Conservation (phyloP, 1,140 invertebrate species). For the Zaprionus africanus region DNA sequence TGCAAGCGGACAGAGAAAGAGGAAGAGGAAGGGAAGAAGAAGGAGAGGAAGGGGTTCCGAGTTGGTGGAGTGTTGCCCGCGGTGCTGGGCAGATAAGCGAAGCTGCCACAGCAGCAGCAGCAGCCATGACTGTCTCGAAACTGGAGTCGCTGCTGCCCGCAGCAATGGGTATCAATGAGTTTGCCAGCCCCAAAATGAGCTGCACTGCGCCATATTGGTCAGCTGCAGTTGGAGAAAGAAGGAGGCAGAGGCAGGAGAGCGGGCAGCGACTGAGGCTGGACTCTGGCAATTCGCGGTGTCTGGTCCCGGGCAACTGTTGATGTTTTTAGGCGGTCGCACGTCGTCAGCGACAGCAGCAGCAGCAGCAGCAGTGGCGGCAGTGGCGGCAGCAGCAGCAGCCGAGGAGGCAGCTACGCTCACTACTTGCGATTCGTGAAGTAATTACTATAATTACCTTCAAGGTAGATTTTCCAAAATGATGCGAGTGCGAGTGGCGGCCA, state of each 20-base stretch:
- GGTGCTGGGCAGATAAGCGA: constrained; percentile 61
- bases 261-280: constrained; percentile 12
- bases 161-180: constrained; percentile 75
- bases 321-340: constrained; percentile 84
- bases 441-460: constrained; percentile 84
- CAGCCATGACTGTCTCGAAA: constrained; percentile 61
- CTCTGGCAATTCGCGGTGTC: constrained; percentile 40
- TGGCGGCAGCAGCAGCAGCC: constrained; percentile 24
- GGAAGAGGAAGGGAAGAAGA: constrained; percentile 14
- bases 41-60: not conserved
- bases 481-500: constrained; percentile 58
- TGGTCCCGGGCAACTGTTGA: constrained; percentile 74
- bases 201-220: constrained; percentile 62
- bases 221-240: constrained; percentile 3
- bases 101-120: constrained; percentile 31
- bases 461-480: constrained; percentile 84
- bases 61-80: constrained; percentile 41
- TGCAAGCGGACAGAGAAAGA: constrained; percentile 26
- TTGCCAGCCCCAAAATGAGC: constrained; percentile 56
- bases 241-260: not conserved
- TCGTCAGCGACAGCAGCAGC: constrained; percentile 69
- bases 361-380: constrained; percentile 20
- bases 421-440: constrained; percentile 84
- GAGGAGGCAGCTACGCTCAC: constrained; percentile 64
- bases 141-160: constrained; percentile 34